Evolutionary conservation across 2,113 vertebrate genomes (phyloP).

Genomic region (Micronycteris hirsuta): DNA sequence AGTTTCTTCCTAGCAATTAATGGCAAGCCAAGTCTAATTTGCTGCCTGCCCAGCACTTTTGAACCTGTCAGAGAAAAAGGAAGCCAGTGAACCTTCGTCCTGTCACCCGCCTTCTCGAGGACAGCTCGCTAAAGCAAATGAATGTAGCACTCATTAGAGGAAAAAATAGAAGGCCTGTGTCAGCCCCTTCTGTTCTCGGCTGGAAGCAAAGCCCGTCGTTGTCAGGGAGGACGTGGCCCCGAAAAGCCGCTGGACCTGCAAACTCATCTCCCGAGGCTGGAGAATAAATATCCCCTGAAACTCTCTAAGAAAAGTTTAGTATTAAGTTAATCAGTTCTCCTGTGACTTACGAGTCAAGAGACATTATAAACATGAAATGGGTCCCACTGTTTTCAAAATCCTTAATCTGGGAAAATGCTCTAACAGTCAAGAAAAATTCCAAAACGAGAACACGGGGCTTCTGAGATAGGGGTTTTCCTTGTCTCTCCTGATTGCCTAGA

Average conservation of each 20-base stretch:
- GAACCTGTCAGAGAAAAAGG: conserved; percentile 70
- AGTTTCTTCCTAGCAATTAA: conserved; percentile 79
- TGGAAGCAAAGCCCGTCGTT: not conserved
- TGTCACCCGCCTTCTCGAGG: conserved; percentile 28
- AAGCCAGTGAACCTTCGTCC: not conserved
- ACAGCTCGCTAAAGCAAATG: conserved; percentile 43
- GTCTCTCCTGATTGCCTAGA: not conserved
- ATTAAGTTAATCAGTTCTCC: not conserved
- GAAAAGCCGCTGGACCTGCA: not conserved
- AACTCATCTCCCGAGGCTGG: not conserved
- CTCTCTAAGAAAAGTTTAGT: not conserved
- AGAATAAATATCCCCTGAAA: not conserved
- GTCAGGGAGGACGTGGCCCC: not conserved
- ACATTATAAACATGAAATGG: conserved; percentile 19
- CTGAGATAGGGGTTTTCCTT: not conserved
- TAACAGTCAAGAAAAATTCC: not conserved
- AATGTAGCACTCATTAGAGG: conserved; percentile 62
- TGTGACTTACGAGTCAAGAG: not conserved
- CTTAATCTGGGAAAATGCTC: not conserved
- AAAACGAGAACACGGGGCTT: not conserved
- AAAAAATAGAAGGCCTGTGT: conserved; percentile 45
- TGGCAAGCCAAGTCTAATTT: conserved; percentile 76
- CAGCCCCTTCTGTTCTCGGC: not conserved
- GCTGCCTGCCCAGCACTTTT: conserved; percentile 76
- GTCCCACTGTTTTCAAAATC: not conserved